These are phyloP conservation scores for Phylloscopus trochiloides DNA, from an alignment of 2,113 vertebrate species.

Conservation along the genomic window DNA sequence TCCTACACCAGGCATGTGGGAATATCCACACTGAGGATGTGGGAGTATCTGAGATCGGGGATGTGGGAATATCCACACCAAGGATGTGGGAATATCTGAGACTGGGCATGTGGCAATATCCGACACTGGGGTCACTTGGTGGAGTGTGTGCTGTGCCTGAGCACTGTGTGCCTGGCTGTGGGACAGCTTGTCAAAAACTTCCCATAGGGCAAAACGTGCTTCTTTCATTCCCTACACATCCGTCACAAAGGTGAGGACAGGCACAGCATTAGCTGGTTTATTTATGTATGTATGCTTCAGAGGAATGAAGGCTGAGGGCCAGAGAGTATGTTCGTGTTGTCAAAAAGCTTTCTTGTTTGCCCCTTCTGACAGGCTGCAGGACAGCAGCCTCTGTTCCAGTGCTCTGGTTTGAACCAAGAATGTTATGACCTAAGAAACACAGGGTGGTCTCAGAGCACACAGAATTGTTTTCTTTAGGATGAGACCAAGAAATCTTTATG, in stretches of 20 bases:
- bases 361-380: neutral
- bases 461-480: neutral
- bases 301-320: neutral
- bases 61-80: too few species aligned
- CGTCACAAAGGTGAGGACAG: rapidly evolving
- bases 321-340: rapidly evolving
- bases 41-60: too few species aligned
- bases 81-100: too few species aligned
- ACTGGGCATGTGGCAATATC: too few species aligned
- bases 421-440: neutral
- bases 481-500: neutral
- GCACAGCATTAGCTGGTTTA: rapidly evolving
- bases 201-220: rapidly evolving
- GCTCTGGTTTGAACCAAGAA: neutral
- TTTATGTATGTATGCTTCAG: rapidly evolving
- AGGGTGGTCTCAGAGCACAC: neutral
- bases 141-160: rapidly evolving
- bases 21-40: too few species aligned
- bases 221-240: rapidly evolving
- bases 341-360: neutral
- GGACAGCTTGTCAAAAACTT: neutral
- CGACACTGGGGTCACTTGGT: rapidly evolving
- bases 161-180: rapidly evolving
- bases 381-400: neutral
- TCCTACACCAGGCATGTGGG: too few species aligned